phyloP scores from a whole-genome alignment of 1,140 invertebrate genomes.

The Cataglyphis hispanica region DNA sequence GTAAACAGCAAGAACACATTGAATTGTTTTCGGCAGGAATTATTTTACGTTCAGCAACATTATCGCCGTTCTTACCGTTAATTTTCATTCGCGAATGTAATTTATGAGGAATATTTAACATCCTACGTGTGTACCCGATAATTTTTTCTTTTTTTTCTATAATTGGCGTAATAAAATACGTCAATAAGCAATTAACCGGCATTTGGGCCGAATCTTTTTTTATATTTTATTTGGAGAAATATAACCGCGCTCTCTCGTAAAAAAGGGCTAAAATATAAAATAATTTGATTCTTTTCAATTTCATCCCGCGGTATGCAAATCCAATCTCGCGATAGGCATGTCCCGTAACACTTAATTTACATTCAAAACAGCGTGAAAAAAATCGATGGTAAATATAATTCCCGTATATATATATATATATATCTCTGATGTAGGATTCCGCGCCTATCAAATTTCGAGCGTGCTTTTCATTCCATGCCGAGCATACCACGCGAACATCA shows the following conservation, averaged over 20 bases:
- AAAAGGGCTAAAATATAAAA: slow-evolving; percentile 3
- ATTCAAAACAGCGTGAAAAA: slow-evolving; percentile 23
- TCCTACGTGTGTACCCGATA: slow-evolving; percentile 10
- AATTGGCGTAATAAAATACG: slow-evolving; percentile 26
- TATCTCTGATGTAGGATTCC: slow-evolving; percentile 44
- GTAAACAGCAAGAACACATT: not conserved
- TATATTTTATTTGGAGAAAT: slow-evolving; percentile 14
- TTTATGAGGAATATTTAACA: not conserved
- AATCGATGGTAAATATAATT: slow-evolving; percentile 48
- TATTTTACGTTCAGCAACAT: not conserved
- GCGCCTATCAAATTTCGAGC: slow-evolving; percentile 48
- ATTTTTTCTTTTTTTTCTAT: slow-evolving; percentile 16
- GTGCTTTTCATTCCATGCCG: slow-evolving; percentile 44
- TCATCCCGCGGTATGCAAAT: slow-evolving; percentile 43
- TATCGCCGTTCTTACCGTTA: slow-evolving; percentile 1
- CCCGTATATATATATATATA: too few species aligned
- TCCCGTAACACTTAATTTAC: slow-evolving; percentile 57
- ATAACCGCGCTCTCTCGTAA: not conserved
- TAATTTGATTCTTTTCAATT: slow-evolving; percentile 48
- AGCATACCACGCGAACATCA: slow-evolving; percentile 39
- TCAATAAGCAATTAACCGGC: slow-evolving; percentile 34
- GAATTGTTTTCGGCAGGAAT: not conserved
- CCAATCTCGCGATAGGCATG: slow-evolving; percentile 26
- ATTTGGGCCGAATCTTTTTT: not conserved
- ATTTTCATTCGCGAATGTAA: not conserved